phyloP scores from a whole-genome alignment of 2,888 invertebrate species.

The Myopa testacea region DNA sequence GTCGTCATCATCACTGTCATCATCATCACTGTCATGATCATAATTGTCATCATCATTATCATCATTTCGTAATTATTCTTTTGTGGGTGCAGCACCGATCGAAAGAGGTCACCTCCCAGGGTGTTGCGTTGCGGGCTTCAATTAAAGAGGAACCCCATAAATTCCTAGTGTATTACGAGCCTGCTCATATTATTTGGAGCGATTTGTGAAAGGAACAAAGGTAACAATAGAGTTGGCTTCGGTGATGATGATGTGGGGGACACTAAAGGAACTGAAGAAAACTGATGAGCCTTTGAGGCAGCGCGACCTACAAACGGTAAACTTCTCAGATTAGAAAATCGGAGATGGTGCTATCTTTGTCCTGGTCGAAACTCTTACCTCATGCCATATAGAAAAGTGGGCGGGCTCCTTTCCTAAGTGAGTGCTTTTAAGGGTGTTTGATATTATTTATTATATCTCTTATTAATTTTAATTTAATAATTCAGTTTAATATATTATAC shows the following conservation, averaged over 20 bases:
- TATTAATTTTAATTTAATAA: no score
- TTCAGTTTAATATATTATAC: no score
- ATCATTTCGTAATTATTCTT: not conserved
- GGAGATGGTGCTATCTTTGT: no score
- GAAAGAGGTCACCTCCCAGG: not conserved
- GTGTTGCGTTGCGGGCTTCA: not conserved
- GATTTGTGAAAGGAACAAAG: conserved; percentile 3
- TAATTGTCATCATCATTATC: not conserved
- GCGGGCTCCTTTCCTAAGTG: no score
- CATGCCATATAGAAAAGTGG: no score
- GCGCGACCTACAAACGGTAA: not conserved
- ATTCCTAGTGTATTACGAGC: not conserved
- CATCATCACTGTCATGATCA: no score
- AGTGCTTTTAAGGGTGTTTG: no score
- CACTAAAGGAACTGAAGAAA: not conserved
- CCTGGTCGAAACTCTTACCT: no score
- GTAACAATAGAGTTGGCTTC: not conserved
- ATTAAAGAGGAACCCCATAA: conserved; percentile 9
- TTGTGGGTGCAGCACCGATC: conserved; percentile 2
- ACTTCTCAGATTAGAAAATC: not conserved
- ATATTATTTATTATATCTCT: no score
- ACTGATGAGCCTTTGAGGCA: not conserved
- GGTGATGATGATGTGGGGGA: no score
- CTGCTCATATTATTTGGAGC: not conserved
- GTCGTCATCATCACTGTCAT: no score